phyloP scores from a whole-genome alignment of 2,113 vertebrate species.

The Diphyllodes magnificus region DNA sequence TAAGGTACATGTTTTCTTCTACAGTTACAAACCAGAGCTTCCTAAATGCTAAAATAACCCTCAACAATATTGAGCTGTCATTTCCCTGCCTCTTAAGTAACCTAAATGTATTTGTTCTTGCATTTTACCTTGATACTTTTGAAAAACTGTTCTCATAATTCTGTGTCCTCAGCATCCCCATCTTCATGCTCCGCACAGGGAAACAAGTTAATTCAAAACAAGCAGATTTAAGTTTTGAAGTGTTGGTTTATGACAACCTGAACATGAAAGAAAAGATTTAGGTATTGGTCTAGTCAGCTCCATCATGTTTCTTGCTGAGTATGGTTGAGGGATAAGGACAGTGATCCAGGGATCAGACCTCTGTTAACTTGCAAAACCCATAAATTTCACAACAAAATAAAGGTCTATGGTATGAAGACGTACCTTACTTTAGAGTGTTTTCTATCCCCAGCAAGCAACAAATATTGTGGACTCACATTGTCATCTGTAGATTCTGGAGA shows the following conservation, averaged over 20 bases:
- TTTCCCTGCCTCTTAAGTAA: neutral
- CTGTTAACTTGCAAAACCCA: neutral
- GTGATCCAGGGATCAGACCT: neutral
- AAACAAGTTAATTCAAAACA: neutral
- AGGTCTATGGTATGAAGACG: neutral
- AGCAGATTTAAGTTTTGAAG: neutral
- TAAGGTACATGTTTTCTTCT: constrained; percentile 82
- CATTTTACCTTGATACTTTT: neutral
- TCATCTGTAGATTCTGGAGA: neutral
- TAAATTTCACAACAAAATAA: neutral
- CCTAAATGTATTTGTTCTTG: neutral
- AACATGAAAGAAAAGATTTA: neutral
- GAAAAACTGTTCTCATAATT: neutral
- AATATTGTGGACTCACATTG: neutral
- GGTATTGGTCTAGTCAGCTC: neutral
- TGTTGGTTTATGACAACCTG: neutral
- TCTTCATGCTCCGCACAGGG: neutral
- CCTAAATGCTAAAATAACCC: neutral
- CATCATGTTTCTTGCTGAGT: neutral
- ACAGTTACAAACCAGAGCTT: neutral
- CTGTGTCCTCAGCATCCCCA: neutral
- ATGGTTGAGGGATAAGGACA: neutral
- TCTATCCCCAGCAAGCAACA: accelerated
- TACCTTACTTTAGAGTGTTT: neutral
- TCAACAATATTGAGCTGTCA: neutral